Evolutionary conservation across 1,140 invertebrate genomes (phyloP), one percentile per base, ranked within the genome.

Genomic region (Fopius arisanus): DNA sequence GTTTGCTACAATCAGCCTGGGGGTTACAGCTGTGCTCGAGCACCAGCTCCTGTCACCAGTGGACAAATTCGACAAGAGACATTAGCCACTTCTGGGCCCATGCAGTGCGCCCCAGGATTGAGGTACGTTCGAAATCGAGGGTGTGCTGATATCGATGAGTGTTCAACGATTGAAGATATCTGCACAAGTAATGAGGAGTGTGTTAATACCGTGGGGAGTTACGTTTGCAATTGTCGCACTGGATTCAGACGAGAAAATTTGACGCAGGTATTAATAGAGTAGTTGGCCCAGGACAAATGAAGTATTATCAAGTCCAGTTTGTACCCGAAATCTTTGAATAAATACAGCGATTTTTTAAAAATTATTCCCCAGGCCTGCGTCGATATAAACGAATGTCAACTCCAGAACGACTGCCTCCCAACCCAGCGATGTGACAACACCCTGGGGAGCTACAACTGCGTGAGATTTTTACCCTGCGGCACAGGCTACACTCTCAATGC

Each of bases 401-500:
- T 86, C 2, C 79, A 84, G 51, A 90, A 93, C 77, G 85, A 83
- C 23, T 94, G 92, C 76, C 59, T 91, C 0, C 82, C 90, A 3
- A 91, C 90, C 4, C 95, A 97, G 83, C 86, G 96, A 31, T 98
- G 96, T 83, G 95, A 97, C 83, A 98, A 98, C 81, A 96, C 94
- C 0, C 89, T 96, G 21, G 96, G 96, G 1, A 96, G 95, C 9
- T 97, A 91, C 82, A 90, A 92, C 14, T 98, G 97, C 82, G 92
- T 96, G 14, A 83, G 95, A 43, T 93, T 93, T 28, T 90, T 94
- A 21, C 93, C 94, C 0, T 99, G 98, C 86, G 98, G 98, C 0
- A 99, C 97, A 0, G 98, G 98, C 0, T 99, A 99, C 81, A 97
- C 96, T 0, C 86, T 99, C 2, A 97, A 99, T 82, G 93, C 94